These are phyloP conservation scores for Caradrina clavipalpis DNA, from an alignment of 2,888 invertebrate species.

Conservation along the genomic window DNA sequence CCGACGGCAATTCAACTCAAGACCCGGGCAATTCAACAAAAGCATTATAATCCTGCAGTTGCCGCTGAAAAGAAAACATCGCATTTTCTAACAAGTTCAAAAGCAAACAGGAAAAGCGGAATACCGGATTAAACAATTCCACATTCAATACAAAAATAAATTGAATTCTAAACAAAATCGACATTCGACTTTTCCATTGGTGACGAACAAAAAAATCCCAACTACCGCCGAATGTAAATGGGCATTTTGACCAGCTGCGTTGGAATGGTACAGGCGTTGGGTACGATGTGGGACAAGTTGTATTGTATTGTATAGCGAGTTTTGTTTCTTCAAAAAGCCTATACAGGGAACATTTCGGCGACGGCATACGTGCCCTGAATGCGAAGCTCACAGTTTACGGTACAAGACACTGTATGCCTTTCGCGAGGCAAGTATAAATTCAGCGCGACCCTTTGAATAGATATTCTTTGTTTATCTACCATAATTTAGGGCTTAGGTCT, in stretches of 20 bases:
- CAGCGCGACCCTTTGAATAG: slow-evolving; percentile 59
- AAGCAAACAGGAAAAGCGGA: slow-evolving; percentile 4
- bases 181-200: slow-evolving; percentile 52
- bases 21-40: too few species aligned
- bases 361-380: slow-evolving; percentile 76
- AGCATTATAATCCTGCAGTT: not conserved
- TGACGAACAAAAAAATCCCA: slow-evolving; percentile 53
- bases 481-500: slow-evolving; percentile 58
- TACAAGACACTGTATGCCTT: slow-evolving; percentile 48
- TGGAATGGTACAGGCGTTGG: slow-evolving; percentile 30
- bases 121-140: slow-evolving; percentile 44
- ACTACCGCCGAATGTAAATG: slow-evolving; percentile 62
- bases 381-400: slow-evolving; percentile 48
- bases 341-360: slow-evolving; percentile 75
- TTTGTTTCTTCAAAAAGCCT: slow-evolving; percentile 80
- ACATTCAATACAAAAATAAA: slow-evolving; percentile 59
- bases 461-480: slow-evolving; percentile 63
- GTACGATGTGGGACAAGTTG: slow-evolving; percentile 52
- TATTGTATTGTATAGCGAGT: slow-evolving; percentile 69
- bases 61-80: slow-evolving; percentile 2
- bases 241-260: slow-evolving; percentile 60
- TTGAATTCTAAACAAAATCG: slow-evolving; percentile 61
- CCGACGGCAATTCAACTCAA: too few species aligned
- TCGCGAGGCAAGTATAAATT: slow-evolving; percentile 57
- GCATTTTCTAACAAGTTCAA: slow-evolving; percentile 8